Conservation (phyloP, 2,888 invertebrate genomes). For the Agriopis aurantiaria region DNA sequence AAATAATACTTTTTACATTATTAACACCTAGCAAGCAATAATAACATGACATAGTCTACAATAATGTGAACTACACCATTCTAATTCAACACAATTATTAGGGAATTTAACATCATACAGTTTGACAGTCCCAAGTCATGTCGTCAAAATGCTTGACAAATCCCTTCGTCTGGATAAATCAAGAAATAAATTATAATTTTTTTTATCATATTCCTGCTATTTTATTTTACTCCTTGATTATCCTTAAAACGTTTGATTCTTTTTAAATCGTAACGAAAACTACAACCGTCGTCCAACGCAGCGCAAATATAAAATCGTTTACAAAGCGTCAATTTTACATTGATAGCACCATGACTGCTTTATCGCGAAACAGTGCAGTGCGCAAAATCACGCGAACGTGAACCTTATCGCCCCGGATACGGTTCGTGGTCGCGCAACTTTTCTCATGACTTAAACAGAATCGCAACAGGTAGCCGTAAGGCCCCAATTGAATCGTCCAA, state of each 20-base stretch:
- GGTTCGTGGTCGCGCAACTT: no score
- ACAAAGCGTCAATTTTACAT: not conserved
- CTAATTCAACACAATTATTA: not conserved
- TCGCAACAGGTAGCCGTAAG: no score
- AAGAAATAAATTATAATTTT: not conserved
- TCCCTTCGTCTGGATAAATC: not conserved
- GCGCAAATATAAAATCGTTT: not conserved
- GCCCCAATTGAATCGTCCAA: not conserved
- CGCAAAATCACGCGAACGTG: no score
- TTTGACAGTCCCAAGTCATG: not conserved
- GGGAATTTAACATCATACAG: slow-evolving; percentile 1
- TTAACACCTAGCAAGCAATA: slow-evolving; percentile 66
- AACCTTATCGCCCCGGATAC: no score
- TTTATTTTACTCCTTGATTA: not conserved
- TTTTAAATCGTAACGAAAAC: not conserved
- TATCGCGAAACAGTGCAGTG: no score
- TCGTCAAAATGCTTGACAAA: not conserved
- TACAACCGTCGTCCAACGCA: not conserved
- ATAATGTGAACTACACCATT: not conserved
- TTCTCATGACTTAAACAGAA: no score
- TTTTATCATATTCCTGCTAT: not conserved
- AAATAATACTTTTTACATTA: slow-evolving; percentile 79
- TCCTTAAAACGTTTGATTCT: not conserved
- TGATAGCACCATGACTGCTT: not conserved
- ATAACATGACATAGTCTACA: slow-evolving; percentile 13